These are phyloP conservation scores for Pentalonia nigronervosa DNA, from an alignment of 1,140 invertebrate genomes.

Conservation along the genomic window DNA sequence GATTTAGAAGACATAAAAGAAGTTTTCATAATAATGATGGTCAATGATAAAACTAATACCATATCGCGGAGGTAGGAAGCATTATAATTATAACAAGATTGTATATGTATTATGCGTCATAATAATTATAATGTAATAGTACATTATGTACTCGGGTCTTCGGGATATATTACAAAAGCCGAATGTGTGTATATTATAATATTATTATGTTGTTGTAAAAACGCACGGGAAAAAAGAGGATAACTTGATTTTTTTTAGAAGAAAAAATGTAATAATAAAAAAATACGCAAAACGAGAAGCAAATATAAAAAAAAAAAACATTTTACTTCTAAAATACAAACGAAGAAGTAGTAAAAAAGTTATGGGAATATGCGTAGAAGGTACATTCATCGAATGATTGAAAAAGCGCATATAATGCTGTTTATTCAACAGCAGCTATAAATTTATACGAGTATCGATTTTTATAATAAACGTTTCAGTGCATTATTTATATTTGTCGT, in stretches of 20 bases:
- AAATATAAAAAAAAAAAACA: neutral
- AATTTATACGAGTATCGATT: neutral
- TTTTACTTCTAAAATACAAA: neutral
- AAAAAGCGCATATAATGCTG: neutral
- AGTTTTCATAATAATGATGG: neutral
- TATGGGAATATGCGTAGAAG: neutral
- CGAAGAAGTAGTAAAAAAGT: neutral
- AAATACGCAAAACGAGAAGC: neutral
- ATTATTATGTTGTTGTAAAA: neutral
- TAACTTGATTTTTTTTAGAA: too few relatives aligned
- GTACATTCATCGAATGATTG: neutral
- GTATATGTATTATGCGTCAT: neutral
- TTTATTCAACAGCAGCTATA: neutral
- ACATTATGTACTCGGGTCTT: neutral
- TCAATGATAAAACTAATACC: neutral
- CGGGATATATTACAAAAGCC: neutral
- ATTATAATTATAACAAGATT: neutral
- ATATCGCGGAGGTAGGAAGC: neutral
- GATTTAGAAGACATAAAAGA: neutral
- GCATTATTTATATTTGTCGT: neutral
- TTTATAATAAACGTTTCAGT: neutral
- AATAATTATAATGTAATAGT: conserved; percentile 4
- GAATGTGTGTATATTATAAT: neutral
- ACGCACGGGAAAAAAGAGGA: neutral
- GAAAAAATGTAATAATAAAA: neutral